Base-by-base conservation (phyloP, 2,113 vertebrate genomes). In the Hyperopisus bebe region DNA sequence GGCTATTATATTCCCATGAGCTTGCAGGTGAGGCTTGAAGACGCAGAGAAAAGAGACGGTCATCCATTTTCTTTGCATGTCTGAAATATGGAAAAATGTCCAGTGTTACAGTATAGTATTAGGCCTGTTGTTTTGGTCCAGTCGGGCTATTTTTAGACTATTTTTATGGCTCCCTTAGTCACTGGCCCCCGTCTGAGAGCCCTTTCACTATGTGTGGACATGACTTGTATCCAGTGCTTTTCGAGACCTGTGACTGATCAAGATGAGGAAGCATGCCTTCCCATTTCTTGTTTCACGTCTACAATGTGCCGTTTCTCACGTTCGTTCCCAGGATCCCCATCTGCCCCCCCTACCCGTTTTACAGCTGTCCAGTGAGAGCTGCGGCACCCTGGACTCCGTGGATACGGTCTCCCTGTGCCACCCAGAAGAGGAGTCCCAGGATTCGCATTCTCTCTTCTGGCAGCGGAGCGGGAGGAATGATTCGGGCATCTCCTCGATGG, bases 1-100 rank as follows among this genome's bases (percentile, higher is more conserved):
- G 13, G 11, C 27, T 86, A 86, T 8, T 35, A n/a, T 35, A 48
- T 74, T 27, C 90, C 90, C 24, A 87, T 47, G 83, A 89, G 84
- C 50, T 47, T 90, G 58, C 90, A 87, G 88, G 88, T 87, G 47
- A 89, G 39, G 53, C 7, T 42, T 13, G n/a, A 87, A 31, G 5
- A 44, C 42, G 47, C 42, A n/a, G 24, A n/a, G 46, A 24, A 47
- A 13, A 46, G 5, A 21, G 8, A n/a, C 19, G 2, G 4, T 27
- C 8, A 0, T 15, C 83, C 48, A 6, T 35, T 31, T 48, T 24
- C 48, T 47, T 48, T 11, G 15, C 80, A 3, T 86, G 84, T 62
- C 35, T 50, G 21, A 86, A 3, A 48, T 48, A 85, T 27, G 46
- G 46, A 7, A 53, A 5, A 21, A 19, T 58, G 86, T 35, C 27